A percentile compares a stretch with the other conserved stretches of the same genome.
Evolutionary conservation across 2,888 invertebrate genomes (phyloP).

Genomic region (Meliscaeva auricollis): DNA sequence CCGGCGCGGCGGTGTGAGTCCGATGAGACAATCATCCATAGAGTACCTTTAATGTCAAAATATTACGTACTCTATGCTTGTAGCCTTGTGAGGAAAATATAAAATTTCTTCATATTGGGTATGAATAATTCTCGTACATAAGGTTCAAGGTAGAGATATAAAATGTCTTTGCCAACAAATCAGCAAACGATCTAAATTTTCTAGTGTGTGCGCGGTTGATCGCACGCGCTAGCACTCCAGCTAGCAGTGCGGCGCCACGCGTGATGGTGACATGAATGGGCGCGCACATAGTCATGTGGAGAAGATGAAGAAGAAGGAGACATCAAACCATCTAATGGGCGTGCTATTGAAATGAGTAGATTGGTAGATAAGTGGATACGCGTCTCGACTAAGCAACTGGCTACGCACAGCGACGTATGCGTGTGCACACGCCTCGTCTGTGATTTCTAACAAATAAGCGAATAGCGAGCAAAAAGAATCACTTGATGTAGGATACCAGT

Average conservation of each 20-base stretch:
- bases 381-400: too few relatives aligned
- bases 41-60: too few relatives aligned
- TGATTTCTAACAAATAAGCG: slow-evolving; percentile 1
- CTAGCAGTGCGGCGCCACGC: background rate
- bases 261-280: slow-evolving; percentile 1
- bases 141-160: too few relatives aligned
- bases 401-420: background rate
- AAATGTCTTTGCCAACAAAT: slow-evolving; percentile 52
- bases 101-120: too few relatives aligned
- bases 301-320: background rate
- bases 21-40: too few relatives aligned
- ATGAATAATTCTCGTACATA: too few relatives aligned
- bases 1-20: too few relatives aligned
- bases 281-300: background rate
- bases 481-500: too few relatives aligned
- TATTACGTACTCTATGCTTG: too few relatives aligned
- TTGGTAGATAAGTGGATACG: background rate
- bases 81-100: too few relatives aligned
- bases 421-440: background rate
- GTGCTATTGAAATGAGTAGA: slow-evolving; percentile 31
- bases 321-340: slow-evolving; percentile 36
- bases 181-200: slow-evolving; percentile 25
- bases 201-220: background rate
- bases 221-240: background rate
- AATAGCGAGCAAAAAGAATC: background rate